Conservation (phyloP, 2,797 vertebrate genomes). For the Arctocebus calabarensis region DNA sequence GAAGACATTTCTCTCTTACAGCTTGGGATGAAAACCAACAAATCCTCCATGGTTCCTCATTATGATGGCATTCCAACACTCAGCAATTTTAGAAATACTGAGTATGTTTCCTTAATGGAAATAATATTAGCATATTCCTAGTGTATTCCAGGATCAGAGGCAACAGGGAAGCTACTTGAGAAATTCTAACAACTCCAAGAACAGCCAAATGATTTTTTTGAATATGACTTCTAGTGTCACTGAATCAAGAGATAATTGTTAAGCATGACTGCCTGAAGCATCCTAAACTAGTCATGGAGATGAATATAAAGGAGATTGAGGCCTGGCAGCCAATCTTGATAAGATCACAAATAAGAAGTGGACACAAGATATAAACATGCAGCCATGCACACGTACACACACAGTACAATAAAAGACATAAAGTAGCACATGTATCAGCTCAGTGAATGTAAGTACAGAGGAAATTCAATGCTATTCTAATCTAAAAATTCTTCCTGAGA, state of each 20-base stretch:
- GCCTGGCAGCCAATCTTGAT: background rate
- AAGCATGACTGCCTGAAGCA: background rate
- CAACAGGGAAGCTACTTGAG: background rate
- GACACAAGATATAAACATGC: background rate
- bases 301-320: conserved; percentile 9
- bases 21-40: background rate
- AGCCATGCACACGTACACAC: background rate
- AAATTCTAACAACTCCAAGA: background rate
- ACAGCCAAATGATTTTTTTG: conserved; percentile 20
- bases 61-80: background rate
- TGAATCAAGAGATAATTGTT: background rate
- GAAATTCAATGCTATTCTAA: background rate
- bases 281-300: background rate
- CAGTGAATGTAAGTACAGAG: background rate
- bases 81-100: background rate
- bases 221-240: background rate
- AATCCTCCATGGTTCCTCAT: background rate
- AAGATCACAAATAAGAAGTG: background rate
- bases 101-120: background rate
- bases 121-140: background rate
- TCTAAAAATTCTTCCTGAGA: background rate
- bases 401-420: background rate
- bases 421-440: background rate
- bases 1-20: background rate
- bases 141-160: background rate